Conservation (phyloP, 2,888 invertebrate species). For the Himalopsyche anomala region DNA sequence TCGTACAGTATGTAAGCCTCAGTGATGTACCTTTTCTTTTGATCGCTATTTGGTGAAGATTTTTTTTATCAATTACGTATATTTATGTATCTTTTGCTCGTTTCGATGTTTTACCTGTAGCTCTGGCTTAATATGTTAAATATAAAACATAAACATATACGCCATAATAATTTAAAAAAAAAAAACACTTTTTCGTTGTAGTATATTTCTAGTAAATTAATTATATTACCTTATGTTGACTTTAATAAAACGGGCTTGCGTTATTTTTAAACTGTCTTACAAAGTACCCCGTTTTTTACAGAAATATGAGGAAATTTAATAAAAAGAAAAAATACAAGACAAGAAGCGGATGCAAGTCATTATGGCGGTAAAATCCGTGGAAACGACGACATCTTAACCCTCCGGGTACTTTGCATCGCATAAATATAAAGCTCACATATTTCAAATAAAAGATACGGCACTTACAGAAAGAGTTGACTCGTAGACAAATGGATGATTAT, state of each 20-base stretch:
- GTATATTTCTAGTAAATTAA: no score
- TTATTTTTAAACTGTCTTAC: background rate
- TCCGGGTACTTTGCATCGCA: background rate
- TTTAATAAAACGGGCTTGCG: background rate
- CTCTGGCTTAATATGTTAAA: no score
- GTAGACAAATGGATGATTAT: background rate
- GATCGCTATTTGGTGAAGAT: no score
- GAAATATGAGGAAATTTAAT: constrained; percentile 20
- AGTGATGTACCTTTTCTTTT: no score
- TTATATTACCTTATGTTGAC: no score
- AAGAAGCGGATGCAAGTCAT: constrained; percentile 25
- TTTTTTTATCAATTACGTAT: no score
- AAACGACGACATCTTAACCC: constrained; percentile 20
- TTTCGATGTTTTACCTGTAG: no score
- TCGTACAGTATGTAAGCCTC: no score
- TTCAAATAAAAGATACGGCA: constrained; percentile 16
- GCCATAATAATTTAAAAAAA: no score
- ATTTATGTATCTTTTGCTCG: no score
- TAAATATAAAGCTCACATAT: constrained; percentile 1
- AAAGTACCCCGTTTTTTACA: background rate
- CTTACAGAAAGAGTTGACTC: constrained; percentile 5
- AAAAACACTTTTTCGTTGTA: no score
- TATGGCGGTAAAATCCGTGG: constrained; percentile 10
- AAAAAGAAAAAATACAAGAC: background rate
- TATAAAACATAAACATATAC: no score